Conservation (phyloP, 2,797 vertebrate genomes). For the Eulemur albifrons region DNA sequence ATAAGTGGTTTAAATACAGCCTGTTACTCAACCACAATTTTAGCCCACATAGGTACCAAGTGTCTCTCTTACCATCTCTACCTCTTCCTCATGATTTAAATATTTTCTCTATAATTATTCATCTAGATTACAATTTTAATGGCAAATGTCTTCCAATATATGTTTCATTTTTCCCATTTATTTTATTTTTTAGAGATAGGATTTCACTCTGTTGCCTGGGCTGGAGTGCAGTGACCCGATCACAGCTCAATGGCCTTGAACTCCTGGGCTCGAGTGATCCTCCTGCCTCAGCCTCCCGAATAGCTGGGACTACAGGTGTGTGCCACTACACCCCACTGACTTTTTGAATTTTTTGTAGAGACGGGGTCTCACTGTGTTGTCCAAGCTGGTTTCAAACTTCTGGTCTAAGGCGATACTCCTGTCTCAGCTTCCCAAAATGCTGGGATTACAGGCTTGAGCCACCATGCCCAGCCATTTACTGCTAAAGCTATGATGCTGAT, state of each 20-base stretch:
- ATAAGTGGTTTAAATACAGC: background rate
- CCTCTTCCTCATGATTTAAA: background rate
- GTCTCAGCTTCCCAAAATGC: background rate
- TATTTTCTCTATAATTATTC: background rate
- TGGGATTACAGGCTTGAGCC: background rate
- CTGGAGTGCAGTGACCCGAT: background rate
- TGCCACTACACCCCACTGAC: background rate
- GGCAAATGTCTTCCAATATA: background rate
- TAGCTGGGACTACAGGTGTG: background rate
- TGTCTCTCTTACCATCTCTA: background rate
- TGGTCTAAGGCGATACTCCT: background rate
- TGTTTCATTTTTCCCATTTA: background rate
- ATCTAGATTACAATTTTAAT: constrained; percentile 8
- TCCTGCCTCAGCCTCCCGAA: background rate
- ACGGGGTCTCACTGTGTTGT: background rate
- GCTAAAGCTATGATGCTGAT: background rate
- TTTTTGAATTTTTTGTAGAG: background rate
- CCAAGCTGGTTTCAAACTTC: background rate
- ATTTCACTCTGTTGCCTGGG: background rate
- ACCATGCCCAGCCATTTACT: too few relatives aligned
- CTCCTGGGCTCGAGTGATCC: background rate
- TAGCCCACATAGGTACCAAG: background rate
- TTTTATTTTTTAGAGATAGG: background rate
- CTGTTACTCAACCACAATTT: background rate
- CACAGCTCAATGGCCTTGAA: too few relatives aligned